These are phyloP conservation scores for Limanda limanda DNA, from an alignment of 2,113 vertebrate genomes.

Conservation along the genomic window DNA sequence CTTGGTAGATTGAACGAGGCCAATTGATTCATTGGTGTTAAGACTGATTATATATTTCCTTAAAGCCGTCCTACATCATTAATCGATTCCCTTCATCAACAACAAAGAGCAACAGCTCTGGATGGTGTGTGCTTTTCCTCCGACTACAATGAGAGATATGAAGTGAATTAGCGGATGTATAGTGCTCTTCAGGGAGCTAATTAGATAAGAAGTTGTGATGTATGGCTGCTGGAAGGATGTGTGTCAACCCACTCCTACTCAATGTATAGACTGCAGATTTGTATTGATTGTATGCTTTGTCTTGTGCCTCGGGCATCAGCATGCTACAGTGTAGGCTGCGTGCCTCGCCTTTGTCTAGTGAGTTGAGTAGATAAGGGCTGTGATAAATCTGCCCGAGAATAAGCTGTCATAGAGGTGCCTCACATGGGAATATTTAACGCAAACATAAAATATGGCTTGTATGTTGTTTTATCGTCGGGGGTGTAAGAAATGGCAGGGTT, in stretches of 20 bases:
- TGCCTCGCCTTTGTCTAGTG: constrained; percentile 66
- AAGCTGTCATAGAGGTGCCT: constrained; percentile 79
- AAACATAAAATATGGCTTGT: constrained; percentile 82
- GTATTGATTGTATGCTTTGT: constrained; percentile 81
- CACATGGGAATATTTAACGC: constrained; percentile 82
- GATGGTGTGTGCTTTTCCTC: constrained; percentile 20
- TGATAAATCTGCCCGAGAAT: constrained; percentile 83
- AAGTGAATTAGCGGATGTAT: constrained; percentile 58
- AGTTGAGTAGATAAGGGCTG: constrained; percentile 76
- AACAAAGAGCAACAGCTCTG: constrained; percentile 50
- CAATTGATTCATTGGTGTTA: constrained; percentile 56
- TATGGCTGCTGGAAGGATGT: constrained; percentile 70
- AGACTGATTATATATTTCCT: constrained; percentile 64
- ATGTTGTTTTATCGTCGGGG: constrained; percentile 79
- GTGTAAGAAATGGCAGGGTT: constrained; percentile 70
- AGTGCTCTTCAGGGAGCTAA: constrained; percentile 75
- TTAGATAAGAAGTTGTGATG: constrained; percentile 74
- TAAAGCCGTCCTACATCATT: constrained; percentile 54
- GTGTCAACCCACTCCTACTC: constrained; percentile 73
- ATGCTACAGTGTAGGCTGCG: constrained; percentile 53
- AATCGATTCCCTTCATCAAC: constrained; percentile 54
- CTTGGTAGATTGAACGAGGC: constrained; percentile 33
- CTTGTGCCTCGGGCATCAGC: constrained; percentile 67
- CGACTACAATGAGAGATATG: constrained; percentile 41
- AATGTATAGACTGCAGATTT: constrained; percentile 80